Percentiles rank a stretch among this genome's conserved stretches.
Evolutionary conservation across 2,113 vertebrate species (phyloP).

Genomic region (Oryctolagus cuniculus): mOryCun1.1 NC_091432.1:207877001-207877500

Average conservation of each 20-base stretch:
- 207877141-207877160: too few relatives aligned
- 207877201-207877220: too few relatives aligned
- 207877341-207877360: background rate
- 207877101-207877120: too few relatives aligned
- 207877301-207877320: constrained; percentile 30
- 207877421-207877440: background rate
- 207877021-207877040: too few relatives aligned
- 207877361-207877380: constrained; percentile 24
- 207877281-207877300: background rate
- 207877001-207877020: too few relatives aligned
- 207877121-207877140: too few relatives aligned
- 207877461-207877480: background rate
- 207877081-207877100: too few relatives aligned
- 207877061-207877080: too few relatives aligned
- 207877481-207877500: background rate
- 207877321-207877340: constrained; percentile 1
- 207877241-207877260: background rate
- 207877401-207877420: background rate
- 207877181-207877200: too few relatives aligned
- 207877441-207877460: background rate
- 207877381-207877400: background rate
- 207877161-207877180: too few relatives aligned
- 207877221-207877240: background rate
- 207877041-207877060: too few relatives aligned
- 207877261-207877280: background rate